Evolutionary conservation across 2,888 invertebrate species (phyloP), one percentile per base, ranked within the genome.

Genomic region (Hermaeophaga mercurialis): DNA sequence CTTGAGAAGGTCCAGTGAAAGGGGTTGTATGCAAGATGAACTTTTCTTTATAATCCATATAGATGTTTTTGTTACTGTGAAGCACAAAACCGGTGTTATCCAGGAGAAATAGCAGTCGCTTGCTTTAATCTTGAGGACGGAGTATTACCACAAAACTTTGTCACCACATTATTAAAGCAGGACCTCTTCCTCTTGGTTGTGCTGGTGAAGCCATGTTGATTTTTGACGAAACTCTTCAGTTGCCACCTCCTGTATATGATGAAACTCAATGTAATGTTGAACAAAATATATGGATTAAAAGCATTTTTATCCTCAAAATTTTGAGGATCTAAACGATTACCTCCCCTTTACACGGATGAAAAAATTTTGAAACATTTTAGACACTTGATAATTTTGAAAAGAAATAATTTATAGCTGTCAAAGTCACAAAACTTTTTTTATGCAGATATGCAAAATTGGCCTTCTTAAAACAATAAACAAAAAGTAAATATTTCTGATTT

Each of bases 191-290:
- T 15, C 48, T 75, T 45, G 84, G 84, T 0, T 82, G 78, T 61
- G 71, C 72, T 1, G 71, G 75, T 58, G 78, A 77, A 12, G 79
- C 82, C 0, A 68, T 73, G 41, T 66, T 77, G n/a, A 75, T 77
- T 56, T 74, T 80, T 0, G 69, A 75, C 1, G 65, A 69, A 1
- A 79, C 80, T 0, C 84, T 84, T 66, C 71, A 77, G 52, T 69
- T 84, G 36, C 76, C 75, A 1, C 58, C 77, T 17, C 79, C 81
- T 1, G 70, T 79, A 12, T 75, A 76, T 1, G 65, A 75, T 3
- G 77, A 75, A 1, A 66, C 72, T 41, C 63, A 59, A 6, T 63
- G 74, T 54, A 80, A 70, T 39, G 58, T 44, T 5, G 69, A 70
- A n/a, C n/a, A 4, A 71, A 84, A 22, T 81, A 78, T 54, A 19